A percentile compares a stretch with the other conserved stretches of the same genome.
Conservation (phyloP, 1,140 invertebrate species). For the Octopus sinensis region DNA sequence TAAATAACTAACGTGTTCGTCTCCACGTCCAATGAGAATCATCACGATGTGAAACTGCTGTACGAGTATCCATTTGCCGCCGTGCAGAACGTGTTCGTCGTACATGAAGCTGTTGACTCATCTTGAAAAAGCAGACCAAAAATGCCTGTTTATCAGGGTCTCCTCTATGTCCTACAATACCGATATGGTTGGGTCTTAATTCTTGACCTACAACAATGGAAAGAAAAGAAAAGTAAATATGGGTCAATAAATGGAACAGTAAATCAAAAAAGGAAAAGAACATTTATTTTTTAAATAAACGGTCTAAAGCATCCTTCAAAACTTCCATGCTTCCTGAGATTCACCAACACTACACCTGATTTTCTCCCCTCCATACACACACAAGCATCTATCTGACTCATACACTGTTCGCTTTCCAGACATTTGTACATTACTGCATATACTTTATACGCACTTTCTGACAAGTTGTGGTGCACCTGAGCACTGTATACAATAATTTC, state of each 20-base stretch:
- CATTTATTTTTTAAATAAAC: neutral
- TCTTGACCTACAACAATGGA: conserved; percentile 66
- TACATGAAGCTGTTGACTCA: conserved; percentile 37
- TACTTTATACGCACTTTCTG: too few relatives aligned
- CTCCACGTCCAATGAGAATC: conserved; percentile 23
- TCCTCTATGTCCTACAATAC: conserved; percentile 73
- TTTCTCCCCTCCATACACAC: too few relatives aligned
- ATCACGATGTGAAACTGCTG: conserved; percentile 29
- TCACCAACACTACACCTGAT: too few relatives aligned
- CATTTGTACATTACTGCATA: too few relatives aligned
- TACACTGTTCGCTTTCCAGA: too few relatives aligned
- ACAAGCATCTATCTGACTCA: too few relatives aligned
- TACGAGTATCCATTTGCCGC: conserved; percentile 13
- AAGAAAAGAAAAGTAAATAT: neutral
- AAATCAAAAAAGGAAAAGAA: neutral
- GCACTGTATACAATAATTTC: too few relatives aligned
- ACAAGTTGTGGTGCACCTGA: too few relatives aligned
- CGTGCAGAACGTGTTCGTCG: conserved; percentile 36
- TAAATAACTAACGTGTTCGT: conserved; percentile 7
- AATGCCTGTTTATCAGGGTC: conserved; percentile 77
- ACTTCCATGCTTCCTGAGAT: too few relatives aligned
- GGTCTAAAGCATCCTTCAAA: too few relatives aligned
- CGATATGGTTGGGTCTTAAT: conserved; percentile 77
- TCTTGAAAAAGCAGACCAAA: conserved; percentile 50
- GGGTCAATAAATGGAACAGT: neutral